Evolutionary conservation across 2,113 vertebrate species (phyloP).

Genomic region (Tringa solitaria): DNA sequence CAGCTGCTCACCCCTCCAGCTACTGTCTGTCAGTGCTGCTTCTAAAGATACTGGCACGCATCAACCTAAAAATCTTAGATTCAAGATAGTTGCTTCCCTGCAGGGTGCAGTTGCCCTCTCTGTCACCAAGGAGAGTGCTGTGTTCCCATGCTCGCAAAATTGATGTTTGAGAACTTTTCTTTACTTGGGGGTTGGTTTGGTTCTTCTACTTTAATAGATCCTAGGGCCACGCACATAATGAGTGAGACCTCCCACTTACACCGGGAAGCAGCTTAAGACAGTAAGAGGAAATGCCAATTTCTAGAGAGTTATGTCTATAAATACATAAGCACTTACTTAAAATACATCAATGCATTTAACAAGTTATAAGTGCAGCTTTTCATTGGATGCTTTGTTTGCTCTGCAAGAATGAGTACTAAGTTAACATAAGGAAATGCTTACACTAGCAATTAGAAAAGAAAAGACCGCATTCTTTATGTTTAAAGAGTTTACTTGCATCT

Average conservation of each 20-base stretch:
- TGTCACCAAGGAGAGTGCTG: constrained; percentile 45
- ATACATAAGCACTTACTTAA: not conserved
- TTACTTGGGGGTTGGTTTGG: not conserved
- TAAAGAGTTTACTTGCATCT: not conserved
- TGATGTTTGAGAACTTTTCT: not conserved
- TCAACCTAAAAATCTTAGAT: constrained; percentile 51
- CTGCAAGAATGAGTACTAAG: not conserved
- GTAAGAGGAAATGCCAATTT: constrained; percentile 1
- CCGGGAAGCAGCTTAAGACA: not conserved
- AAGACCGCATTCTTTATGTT: not conserved
- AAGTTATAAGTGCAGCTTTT: not conserved
- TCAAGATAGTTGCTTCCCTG: constrained; percentile 47
- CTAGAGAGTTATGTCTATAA: not conserved
- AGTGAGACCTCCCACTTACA: not conserved
- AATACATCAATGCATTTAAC: not conserved
- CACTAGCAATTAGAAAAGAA: not conserved
- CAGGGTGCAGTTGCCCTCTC: constrained; percentile 44
- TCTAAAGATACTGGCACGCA: constrained; percentile 48
- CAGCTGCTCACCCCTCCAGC: constrained; percentile 64
- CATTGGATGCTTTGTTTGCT: not conserved
- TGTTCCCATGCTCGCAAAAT: not conserved
- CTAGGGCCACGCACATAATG: not conserved
- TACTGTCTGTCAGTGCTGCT: constrained; percentile 48
- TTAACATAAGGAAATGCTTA: not conserved
- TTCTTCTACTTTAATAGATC: not conserved